Evolutionary conservation across 2,113 vertebrate genomes (phyloP).

Genomic region (Orthonyx spaldingii): DNA sequence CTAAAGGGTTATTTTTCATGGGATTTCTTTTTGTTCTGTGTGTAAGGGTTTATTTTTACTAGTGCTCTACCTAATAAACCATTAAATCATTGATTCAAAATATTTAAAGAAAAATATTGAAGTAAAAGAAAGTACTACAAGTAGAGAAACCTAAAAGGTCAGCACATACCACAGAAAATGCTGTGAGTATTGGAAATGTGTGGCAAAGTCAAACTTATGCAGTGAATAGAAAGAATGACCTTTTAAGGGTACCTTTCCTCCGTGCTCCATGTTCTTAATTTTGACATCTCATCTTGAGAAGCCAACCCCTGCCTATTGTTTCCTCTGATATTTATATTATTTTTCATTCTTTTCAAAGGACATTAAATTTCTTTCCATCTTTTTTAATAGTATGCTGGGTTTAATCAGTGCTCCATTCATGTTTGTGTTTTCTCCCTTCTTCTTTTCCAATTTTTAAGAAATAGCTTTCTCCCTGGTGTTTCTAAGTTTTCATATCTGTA

Average conservation of each 20-base stretch:
- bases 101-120: slow-evolving; percentile 23
- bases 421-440: not conserved
- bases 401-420: not conserved
- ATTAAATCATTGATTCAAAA: slow-evolving; percentile 33
- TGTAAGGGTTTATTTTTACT: slow-evolving; percentile 11
- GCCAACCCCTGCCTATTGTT: not conserved
- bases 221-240: not conserved
- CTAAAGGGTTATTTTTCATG: not conserved
- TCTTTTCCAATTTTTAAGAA: not conserved
- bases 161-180: slow-evolving; percentile 31
- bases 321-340: not conserved
- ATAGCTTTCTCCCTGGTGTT: not conserved
- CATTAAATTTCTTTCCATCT: not conserved
- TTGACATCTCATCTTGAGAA: not conserved
- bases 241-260: slow-evolving; percentile 5
- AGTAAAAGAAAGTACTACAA: slow-evolving; percentile 1
- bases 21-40: not conserved
- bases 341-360: not conserved
- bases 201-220: slow-evolving; percentile 7
- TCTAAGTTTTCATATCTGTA: not conserved
- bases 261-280: not conserved
- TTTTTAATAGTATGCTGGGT: not conserved
- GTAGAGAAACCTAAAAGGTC: slow-evolving; percentile 33
- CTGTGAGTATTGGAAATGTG: not conserved
- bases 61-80: not conserved